Base-by-base conservation (phyloP, 2,888 invertebrate genomes). In the Allophyes oxyacanthae region DNA sequence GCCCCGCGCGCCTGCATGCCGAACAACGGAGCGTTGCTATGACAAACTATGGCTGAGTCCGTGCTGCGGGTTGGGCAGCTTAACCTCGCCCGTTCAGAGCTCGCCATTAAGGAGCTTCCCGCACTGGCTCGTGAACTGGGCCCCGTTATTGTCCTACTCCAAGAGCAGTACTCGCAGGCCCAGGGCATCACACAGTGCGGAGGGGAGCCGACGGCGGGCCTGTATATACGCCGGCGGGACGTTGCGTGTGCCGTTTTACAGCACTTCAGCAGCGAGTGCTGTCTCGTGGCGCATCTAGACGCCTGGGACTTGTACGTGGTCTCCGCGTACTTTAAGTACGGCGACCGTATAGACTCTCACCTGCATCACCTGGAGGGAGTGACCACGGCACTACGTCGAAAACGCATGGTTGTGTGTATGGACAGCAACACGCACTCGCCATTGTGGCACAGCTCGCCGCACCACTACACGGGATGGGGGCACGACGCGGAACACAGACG, bases 391-490 rank as follows among this genome's bases (percentile, higher is more conserved):
- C 49, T 80, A 0, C 6, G 33, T 0, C 75, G 76, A 0, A 40
- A 9, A 1, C 30, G 9, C 0, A 25, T 78, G 0, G 0, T 80
- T 0, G 32, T 81, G 0, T 56, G 77, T 0, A 60, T 59, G 0
- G 79, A 81, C 46, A 34, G 30, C 5, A 81, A 81, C 32, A 62
- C 77, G 0, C 78, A 79, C 54, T 81, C 81, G 0, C 77, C 77
- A 0, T 10, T 77, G 44, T 81, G 77, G 77, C 49, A 61, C 42
- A 73, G 75, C 3, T 14, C 33, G 0, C 13, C 30, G 0, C 33
- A 52, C 0, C 78, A 78, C 10, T 74, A 60, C 13, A 32, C 8
- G 0, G 77, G 80, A 0, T 43, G 75, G 0, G 74, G 79, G 0
- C 55, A 44, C 0, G 61, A 55, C 0, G 40, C 32, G 0, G 15